Evolutionary conservation across 1,140 invertebrate genomes (phyloP), one percentile per base, ranked within the genome.

Genomic region (Drosophila dunni): DNA sequence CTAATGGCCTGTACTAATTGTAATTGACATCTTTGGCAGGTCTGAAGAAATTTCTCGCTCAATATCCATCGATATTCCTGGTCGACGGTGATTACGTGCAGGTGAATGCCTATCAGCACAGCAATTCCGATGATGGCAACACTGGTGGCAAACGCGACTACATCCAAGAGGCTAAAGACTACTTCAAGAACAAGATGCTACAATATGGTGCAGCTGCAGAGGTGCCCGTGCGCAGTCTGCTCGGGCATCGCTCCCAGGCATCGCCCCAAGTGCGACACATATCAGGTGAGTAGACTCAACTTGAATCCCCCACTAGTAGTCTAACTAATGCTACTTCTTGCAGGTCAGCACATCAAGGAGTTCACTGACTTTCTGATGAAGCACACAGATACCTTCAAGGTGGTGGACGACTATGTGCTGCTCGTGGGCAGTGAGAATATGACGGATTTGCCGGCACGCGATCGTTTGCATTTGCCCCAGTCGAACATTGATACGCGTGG

Each of bases 241-340:
- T 98, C 13, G 98, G 98, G 0, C 98, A 99, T 93, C 94, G 97
- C 67, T 98, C 97, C 45, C 97, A 98, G 93, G 98, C 98, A 9
- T 97, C 97, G 34, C 97, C 97, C 7, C 98, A 99, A 94, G 97
- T 99, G 64, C 94, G 98, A 61, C 97, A 99, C 91, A 98, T 99
- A 75, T 98, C 98, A 38, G 95, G 95, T 68, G 67, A 75, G 79
- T 42, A n/a, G 34, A 44, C 29, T 1, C 15, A 17, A 40, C 3
- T 45, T 8, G n/a, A 24, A 1, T 15, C 34, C 13, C 1, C n/a
- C 2, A 10, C 7, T 51, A 24, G 10, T 33, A 4, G 3, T 29
- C 0, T 51, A 54, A 34, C 33, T 36, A n/a, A 8, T 42, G 17
- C 0, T 10, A 0, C 9, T 17, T 34, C 17, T 11, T 10, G 13